Evolutionary conservation across 2,113 vertebrate species (phyloP), one percentile per base, ranked within the genome.

Genomic region (Tenebrosternarchus preto): DNA sequence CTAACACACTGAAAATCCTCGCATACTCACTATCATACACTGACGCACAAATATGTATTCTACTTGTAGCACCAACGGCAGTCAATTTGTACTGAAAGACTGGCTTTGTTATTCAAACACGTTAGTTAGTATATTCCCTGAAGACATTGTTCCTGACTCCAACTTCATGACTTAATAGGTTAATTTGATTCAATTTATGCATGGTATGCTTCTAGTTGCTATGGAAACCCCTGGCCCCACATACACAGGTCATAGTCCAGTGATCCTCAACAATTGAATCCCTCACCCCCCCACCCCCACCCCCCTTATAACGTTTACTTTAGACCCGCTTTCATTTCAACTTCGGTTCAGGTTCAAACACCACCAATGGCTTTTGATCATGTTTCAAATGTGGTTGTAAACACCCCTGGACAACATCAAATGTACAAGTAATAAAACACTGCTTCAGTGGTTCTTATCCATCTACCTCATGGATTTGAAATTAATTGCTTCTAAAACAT

Each of bases 111-210:
- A 60, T 60, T 73, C 24, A 56, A 56, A 73, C 17, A 43, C 25
- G 16, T 64, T 5, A 75, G 20, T 71, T 39, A 72, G 36, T 66
- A 8, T 43, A 27, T 79, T 83, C 60, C n/a, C 39, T 55, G 29
- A 19, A 80, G 71, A 80, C 78, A 80, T 67, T 43, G 70, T 74
- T 57, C 39, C 27, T 22, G 43, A 20, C 53, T 53, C 19, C 25
- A 20, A 73, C 50, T 56, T 46, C 39, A 29, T 67, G 24, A 9
- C 36, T 73, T 66, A 53, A 76, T 80, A n/a, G 20, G 59, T 76
- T 72, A 7, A 77, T 77, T 73, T 72, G 75, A 80, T 73, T 80
- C 0, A 80, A 66, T 72, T 50, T 59, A 80, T 73, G 67, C 59
- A 83, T 66, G 36, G 67, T 22, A 71, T 59, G 25, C 67, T 77